phyloP scores from a whole-genome alignment of 2,113 vertebrate species.

The Carassius auratus region DNA sequence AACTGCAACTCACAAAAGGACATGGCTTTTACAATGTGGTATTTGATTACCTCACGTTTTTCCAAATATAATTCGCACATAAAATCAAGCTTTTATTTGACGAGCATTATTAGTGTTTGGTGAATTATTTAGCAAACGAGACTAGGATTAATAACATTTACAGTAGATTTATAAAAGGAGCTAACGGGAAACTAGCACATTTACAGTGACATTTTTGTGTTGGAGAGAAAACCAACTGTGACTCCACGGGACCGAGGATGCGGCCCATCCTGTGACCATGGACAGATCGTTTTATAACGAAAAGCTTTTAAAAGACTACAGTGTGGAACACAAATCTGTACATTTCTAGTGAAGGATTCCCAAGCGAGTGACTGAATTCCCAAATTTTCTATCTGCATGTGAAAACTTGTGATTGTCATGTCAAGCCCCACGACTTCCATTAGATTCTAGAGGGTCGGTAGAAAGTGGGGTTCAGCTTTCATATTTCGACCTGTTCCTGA shows the following conservation, averaged over 20 bases:
- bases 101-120: conserved; percentile 74
- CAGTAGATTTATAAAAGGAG: conserved; percentile 75
- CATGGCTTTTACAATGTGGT: conserved; percentile 75
- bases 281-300: conserved; percentile 77
- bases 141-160: conserved; percentile 60
- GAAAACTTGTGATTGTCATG: conserved; percentile 87
- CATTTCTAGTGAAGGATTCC: conserved; percentile 85
- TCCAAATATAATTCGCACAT: conserved; percentile 72
- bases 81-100: conserved; percentile 70
- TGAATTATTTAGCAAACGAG: conserved; percentile 75
- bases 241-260: conserved; percentile 83
- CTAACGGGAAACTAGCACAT: conserved; percentile 76
- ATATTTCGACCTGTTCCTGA: conserved; percentile 62
- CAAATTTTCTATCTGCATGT: conserved; percentile 91
- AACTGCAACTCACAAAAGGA: conserved; percentile 71
- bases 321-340: conserved; percentile 69
- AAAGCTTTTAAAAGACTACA: conserved; percentile 49
- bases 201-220: conserved; percentile 78
- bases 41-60: conserved; percentile 71
- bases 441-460: conserved; percentile 81
- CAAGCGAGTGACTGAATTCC: conserved; percentile 74
- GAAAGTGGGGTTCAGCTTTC: conserved; percentile 74
- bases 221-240: conserved; percentile 84
- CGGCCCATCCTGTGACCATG: conserved; percentile 72
- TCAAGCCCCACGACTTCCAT: conserved; percentile 83